Evolutionary conservation across 2,113 vertebrate genomes (phyloP), one percentile per base, ranked within the genome.

Genomic region (Mellivora capensis): DNA sequence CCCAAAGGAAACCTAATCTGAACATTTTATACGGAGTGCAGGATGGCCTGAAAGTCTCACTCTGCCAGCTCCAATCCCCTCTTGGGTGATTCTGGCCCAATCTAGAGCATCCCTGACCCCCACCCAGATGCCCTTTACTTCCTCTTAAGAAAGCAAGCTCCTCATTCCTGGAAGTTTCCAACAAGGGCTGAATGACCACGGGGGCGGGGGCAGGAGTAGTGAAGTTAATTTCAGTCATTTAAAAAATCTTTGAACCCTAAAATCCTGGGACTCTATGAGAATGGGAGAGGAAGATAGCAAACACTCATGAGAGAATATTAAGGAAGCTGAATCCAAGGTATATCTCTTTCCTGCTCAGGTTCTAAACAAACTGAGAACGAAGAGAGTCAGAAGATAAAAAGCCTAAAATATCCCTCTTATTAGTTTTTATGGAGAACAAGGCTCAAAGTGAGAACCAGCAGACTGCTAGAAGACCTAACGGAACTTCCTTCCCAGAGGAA

Each of bases 91-190:
- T 34, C 69, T 21, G 59, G 47, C 31, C 42, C n/a, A 37, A 23
- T 7, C 9, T 18, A 84, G 54, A 47, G 72, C 29, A 27, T 29
- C 44, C 67, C 9, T 49, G 25, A 61, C 62, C 34, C 52, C 9
- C 31, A 34, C 61, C 9, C 49, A 10, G 93, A 71, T 49, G 10
- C 4, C 18, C 3, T 2, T 6, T 18, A 15, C 52, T 27, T 23
- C 69, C 9, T 69, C 42, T 52, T 6, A 11, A 83, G 79, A n/a
- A 4, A 74, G 54, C 39, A 18, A 42, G 47, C 4, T 12, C 23
- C 17, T 86, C 18, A 6, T 81, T 23, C 61, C 42, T 0, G 0
- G 1, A 37, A 37, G 12, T 4, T 3, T 15, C 12, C 7, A n/a
- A 34, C 3, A 15, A 52, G 20, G 37, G 14, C 34, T 37, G 17